Evolutionary conservation across 2,888 invertebrate species (phyloP).

Genomic region (Drosophila demipolita): DNA sequence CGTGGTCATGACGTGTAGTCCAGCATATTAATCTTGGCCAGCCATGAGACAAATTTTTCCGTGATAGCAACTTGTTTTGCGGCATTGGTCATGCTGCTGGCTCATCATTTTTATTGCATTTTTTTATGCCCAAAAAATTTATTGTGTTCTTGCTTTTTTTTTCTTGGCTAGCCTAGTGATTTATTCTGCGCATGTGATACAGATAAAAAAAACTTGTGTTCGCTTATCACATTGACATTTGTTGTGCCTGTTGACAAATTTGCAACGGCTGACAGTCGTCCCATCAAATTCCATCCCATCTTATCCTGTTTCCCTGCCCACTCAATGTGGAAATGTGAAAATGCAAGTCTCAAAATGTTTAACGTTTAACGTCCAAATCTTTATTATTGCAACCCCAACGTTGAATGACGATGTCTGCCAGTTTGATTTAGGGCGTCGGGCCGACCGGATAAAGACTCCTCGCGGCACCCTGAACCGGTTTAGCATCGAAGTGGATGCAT

Average conservation of each 20-base stretch:
- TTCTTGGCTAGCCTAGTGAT: slow-evolving; percentile 49
- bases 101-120: slow-evolving; percentile 69
- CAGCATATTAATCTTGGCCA: slow-evolving; percentile 71
- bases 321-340: slow-evolving; percentile 54
- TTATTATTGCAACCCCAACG: slow-evolving; percentile 55
- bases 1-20: slow-evolving; percentile 26
- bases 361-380: slow-evolving; percentile 28
- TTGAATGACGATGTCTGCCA: slow-evolving; percentile 47
- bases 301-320: slow-evolving; percentile 3
- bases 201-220: slow-evolving; percentile 72
- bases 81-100: slow-evolving; percentile 43
- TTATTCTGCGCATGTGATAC: slow-evolving; percentile 56
- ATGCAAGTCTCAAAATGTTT: slow-evolving; percentile 33
- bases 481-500: slow-evolving; percentile 47
- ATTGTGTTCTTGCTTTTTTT: slow-evolving; percentile 9
- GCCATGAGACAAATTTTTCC: slow-evolving; percentile 49
- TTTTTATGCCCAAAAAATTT: slow-evolving; percentile 30
- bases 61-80: slow-evolving; percentile 41
- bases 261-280: slow-evolving; percentile 50
- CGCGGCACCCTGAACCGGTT: slow-evolving; percentile 52
- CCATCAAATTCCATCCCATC: not conserved
- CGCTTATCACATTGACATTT: slow-evolving; percentile 76
- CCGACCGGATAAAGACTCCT: slow-evolving; percentile 1
- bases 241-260: slow-evolving; percentile 72
- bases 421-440: slow-evolving; percentile 50